Percentiles rank a stretch among this genome's conserved stretches.
These are phyloP conservation scores for Luperina testacea DNA, from an alignment of 2,888 invertebrate genomes.

Conservation along the genomic window DNA sequence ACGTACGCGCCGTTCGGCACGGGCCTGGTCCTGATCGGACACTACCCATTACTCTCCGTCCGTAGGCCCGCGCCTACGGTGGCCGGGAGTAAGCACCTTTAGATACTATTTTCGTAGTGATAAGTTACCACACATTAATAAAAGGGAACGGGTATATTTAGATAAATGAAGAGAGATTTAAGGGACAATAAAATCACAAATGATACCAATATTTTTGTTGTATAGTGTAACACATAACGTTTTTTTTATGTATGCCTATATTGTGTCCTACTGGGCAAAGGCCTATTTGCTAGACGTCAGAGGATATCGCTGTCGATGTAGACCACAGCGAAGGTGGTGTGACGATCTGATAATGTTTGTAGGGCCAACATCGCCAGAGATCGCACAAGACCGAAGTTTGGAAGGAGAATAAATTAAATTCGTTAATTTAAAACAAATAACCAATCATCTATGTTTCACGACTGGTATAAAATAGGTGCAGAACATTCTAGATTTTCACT, in stretches of 20 bases:
- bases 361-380: not conserved
- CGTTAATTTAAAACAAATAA: not conserved
- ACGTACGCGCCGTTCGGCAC: too few relatives aligned
- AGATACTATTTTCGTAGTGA: slow-evolving; percentile 2
- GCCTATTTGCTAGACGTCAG: not conserved
- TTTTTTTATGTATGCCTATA: not conserved
- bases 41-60: too few relatives aligned
- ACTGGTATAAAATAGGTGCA: slow-evolving; percentile 21
- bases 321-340: not conserved
- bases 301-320: not conserved
- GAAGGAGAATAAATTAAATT: not conserved
- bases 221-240: not conserved
- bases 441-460: not conserved
- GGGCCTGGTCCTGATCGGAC: too few relatives aligned
- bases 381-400: not conserved
- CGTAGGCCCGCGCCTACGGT: too few relatives aligned
- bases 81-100: too few relatives aligned
- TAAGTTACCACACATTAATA: not conserved
- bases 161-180: too few relatives aligned
- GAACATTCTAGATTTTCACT: slow-evolving; percentile 30
- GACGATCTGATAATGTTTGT: not conserved
- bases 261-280: not conserved
- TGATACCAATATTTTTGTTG: not conserved
- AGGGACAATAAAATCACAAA: not conserved
- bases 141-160: not conserved